Evolutionary conservation across 2,113 vertebrate genomes (phyloP).

Genomic region (Condylura cristata): DNA sequence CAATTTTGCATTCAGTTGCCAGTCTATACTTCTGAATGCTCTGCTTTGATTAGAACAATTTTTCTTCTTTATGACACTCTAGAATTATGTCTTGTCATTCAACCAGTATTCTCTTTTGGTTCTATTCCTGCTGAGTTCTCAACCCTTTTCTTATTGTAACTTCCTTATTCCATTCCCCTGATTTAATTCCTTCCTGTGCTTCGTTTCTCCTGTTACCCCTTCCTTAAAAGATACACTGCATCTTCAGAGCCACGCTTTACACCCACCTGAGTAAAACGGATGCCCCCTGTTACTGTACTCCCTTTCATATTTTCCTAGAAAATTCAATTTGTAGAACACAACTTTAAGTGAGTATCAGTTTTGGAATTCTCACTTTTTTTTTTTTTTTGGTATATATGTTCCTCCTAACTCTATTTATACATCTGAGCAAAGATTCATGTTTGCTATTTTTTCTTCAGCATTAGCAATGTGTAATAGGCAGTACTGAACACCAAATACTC

Average conservation of each 20-base stretch:
- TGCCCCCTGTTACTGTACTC: neutral
- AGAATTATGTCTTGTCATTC: constrained; percentile 28
- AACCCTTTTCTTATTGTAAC: neutral
- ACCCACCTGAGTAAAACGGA: neutral
- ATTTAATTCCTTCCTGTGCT: neutral
- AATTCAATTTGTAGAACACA: neutral
- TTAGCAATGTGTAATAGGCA: neutral
- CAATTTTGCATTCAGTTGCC: constrained; percentile 27
- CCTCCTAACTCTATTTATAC: neutral
- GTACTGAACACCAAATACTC: neutral
- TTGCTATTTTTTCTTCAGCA: neutral
- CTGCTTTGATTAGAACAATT: constrained; percentile 15
- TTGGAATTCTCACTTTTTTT: neutral
- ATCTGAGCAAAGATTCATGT: neutral
- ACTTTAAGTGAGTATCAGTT: neutral
- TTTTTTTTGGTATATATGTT: neutral
- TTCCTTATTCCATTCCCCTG: neutral
- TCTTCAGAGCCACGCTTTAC: neutral
- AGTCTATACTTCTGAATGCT: constrained; percentile 28
- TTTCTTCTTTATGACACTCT: neutral
- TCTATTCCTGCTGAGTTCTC: neutral
- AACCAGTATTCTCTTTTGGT: constrained; percentile 9
- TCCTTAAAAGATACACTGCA: neutral
- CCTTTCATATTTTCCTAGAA: neutral
- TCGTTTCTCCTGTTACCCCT: neutral